Evolutionary conservation across 2,113 vertebrate species (phyloP).

Genomic region (Cochlearius cochlearius): DNA sequence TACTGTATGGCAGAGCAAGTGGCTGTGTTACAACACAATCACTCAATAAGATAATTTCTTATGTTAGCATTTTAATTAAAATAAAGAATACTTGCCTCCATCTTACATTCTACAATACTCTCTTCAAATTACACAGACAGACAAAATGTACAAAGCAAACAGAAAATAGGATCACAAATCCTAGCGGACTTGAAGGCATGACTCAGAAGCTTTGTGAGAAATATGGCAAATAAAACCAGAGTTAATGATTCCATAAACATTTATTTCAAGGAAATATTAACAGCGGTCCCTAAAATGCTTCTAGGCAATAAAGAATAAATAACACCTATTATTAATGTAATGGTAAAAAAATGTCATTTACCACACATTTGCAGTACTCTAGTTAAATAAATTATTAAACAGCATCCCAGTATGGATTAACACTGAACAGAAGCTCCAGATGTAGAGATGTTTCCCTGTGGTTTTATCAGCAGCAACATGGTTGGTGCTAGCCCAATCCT

Average conservation of each 20-base stretch:
- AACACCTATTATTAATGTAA: conserved; percentile 42
- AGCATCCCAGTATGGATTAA: conserved; percentile 33
- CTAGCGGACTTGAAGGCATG: conserved; percentile 3
- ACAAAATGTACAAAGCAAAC: conserved; percentile 33
- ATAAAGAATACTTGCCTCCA: conserved; percentile 59
- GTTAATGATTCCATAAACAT: conserved; percentile 42
- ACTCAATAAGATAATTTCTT: conserved; percentile 63
- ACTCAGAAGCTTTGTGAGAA: conserved; percentile 44
- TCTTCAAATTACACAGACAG: conserved; percentile 33
- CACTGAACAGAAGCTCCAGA: conserved; percentile 49
- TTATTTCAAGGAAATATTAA: conserved; percentile 33
- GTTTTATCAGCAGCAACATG: conserved; percentile 38
- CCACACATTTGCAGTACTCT: conserved; percentile 14
- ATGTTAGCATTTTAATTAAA: conserved; percentile 73
- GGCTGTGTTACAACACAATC: conserved; percentile 59
- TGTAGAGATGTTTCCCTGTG: conserved; percentile 32
- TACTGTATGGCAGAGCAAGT: conserved; percentile 59
- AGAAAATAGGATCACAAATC: conserved; percentile 36
- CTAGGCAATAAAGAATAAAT: conserved; percentile 31
- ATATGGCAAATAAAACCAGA: conserved; percentile 40
- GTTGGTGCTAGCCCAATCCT: conserved; percentile 14
- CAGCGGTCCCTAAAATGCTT: background rate
- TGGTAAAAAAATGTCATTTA: conserved; percentile 18
- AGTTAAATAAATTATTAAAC: conserved; percentile 49
- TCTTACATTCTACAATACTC: conserved; percentile 22